A percentile compares a stretch with the other conserved stretches of the same genome.
Conservation (phyloP, 2,888 invertebrate genomes). For the Itoplectis maculator region DNA sequence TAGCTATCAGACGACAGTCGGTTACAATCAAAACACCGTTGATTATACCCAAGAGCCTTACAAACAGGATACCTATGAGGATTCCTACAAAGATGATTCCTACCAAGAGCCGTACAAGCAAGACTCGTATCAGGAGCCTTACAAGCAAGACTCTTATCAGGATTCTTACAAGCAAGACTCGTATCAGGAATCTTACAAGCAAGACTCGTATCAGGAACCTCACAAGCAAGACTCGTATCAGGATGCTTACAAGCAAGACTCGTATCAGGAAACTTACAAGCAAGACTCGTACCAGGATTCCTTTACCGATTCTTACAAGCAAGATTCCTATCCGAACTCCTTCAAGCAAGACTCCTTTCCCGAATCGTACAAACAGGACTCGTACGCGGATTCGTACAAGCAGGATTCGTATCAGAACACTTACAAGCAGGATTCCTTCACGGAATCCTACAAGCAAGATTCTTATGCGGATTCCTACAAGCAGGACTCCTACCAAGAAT, state of each 20-base stretch:
- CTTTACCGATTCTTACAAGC: constrained; percentile 60
- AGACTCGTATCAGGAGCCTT: constrained; percentile 65
- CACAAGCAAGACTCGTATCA: constrained; percentile 62
- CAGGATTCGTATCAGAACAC: constrained; percentile 62
- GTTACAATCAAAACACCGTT: constrained; percentile 77
- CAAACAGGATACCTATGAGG: constrained; percentile 51
- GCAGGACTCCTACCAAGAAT: constrained; percentile 73
- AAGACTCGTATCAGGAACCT: constrained; percentile 68
- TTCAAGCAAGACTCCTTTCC: constrained; percentile 41
- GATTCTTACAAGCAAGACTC: constrained; percentile 64
- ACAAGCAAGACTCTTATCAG: constrained; percentile 67
- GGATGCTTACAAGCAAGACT: constrained; percentile 67
- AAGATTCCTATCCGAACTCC: constrained; percentile 51
- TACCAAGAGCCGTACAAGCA: constrained; percentile 59
- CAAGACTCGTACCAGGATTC: constrained; percentile 63
- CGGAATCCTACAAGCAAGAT: constrained; percentile 70
- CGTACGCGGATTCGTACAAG: constrained; percentile 52
- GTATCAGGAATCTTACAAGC: constrained; percentile 64
- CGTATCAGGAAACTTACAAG: constrained; percentile 65
- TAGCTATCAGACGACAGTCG: constrained; percentile 74
- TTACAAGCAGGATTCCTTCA: constrained; percentile 63
- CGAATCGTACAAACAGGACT: constrained; percentile 59
- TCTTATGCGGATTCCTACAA: constrained; percentile 70
- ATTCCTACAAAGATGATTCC: constrained; percentile 52
- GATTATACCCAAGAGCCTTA: constrained; percentile 69